Percentiles rank a stretch among this genome's conserved stretches.
phyloP scores from a whole-genome alignment of 2,797 vertebrate genomes.

The Cottoperca gobio region DNA sequence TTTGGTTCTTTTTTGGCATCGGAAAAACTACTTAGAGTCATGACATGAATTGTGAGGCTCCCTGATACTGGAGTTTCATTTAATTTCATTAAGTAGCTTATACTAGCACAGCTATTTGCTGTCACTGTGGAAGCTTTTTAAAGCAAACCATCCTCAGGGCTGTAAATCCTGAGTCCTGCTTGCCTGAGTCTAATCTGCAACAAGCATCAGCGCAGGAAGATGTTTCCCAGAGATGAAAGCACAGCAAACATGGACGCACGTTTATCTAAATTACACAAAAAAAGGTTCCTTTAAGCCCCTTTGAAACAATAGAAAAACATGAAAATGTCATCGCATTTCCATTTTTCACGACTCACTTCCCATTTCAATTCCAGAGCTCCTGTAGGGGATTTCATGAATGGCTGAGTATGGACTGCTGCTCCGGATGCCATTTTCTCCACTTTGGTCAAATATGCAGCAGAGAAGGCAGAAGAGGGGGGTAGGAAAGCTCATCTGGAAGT shows the following conservation, averaged over 20 bases:
- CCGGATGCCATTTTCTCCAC: constrained; percentile 57
- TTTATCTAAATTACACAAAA: constrained; percentile 57
- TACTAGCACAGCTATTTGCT: constrained; percentile 54
- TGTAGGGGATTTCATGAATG: constrained; percentile 80
- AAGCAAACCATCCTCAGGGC: constrained; percentile 63
- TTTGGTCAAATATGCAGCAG: constrained; percentile 64
- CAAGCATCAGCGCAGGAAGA: constrained; percentile 41
- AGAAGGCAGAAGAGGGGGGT: constrained; percentile 33
- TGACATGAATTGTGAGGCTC: constrained; percentile 29
- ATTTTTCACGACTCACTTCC: constrained; percentile 78
- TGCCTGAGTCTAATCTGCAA: constrained; percentile 63
- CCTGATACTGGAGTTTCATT: constrained; percentile 44
- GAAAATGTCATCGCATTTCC: constrained; percentile 71
- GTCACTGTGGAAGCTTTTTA: constrained; percentile 64
- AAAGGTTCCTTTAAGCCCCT: constrained; percentile 20
- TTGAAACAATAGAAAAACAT: constrained; percentile 62
- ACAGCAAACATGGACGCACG: constrained; percentile 17
- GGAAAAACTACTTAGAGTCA: constrained; percentile 16
- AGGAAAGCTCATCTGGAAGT: constrained; percentile 68
- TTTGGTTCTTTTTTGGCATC: background rate
- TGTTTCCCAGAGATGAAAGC: constrained; percentile 48
- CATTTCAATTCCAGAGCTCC: constrained; percentile 76
- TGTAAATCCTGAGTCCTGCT: constrained; percentile 61
- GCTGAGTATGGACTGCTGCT: constrained; percentile 74
- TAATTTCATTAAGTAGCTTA: constrained; percentile 68